A percentile compares a stretch with the other conserved stretches of the same genome.
phyloP scores from a whole-genome alignment of 2,888 invertebrate genomes.

The Zygaena filipendulae region DNA sequence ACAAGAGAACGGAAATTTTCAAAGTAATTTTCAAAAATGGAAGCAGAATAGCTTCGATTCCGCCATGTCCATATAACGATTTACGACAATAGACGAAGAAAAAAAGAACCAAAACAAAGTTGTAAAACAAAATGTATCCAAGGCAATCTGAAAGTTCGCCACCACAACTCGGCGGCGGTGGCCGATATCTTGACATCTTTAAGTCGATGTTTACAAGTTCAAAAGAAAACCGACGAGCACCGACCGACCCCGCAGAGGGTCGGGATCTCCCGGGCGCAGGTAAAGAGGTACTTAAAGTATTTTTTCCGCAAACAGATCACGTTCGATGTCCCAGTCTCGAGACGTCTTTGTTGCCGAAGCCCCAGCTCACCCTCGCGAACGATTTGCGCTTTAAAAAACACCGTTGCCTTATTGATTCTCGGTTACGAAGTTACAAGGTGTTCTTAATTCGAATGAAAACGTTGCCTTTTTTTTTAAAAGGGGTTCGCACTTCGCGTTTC shows the following conservation, averaged over 20 bases:
- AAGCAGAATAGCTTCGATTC: too few species aligned
- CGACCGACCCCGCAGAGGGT: slow-evolving; percentile 25
- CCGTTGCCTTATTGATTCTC: slow-evolving; percentile 49
- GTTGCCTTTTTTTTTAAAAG: too few species aligned
- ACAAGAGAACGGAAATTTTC: too few species aligned
- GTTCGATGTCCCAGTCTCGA: slow-evolving; percentile 50
- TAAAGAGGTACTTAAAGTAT: slow-evolving; percentile 25
- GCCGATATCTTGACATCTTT: slow-evolving; percentile 46
- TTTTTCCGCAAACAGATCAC: slow-evolving; percentile 66
- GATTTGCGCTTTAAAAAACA: slow-evolving; percentile 41
- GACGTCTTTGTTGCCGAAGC: slow-evolving; percentile 58
- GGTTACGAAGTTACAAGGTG: too few species aligned
- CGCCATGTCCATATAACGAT: too few species aligned
- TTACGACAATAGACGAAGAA: too few species aligned
- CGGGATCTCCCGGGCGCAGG: slow-evolving; percentile 25
- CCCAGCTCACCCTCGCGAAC: slow-evolving; percentile 28
- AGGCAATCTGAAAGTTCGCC: slow-evolving; percentile 38
- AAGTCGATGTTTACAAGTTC: slow-evolving; percentile 53
- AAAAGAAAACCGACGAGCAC: slow-evolving; percentile 27
- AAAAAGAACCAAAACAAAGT: slow-evolving; percentile 18
- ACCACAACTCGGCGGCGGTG: too few species aligned
- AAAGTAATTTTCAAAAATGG: too few species aligned
- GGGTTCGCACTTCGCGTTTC: too few species aligned
- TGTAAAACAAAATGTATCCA: slow-evolving; percentile 20
- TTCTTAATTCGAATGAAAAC: slow-evolving; percentile 36